Evolutionary conservation across 2,888 invertebrate species (phyloP).

Genomic region (Caenorhabditis sinica): DNA sequence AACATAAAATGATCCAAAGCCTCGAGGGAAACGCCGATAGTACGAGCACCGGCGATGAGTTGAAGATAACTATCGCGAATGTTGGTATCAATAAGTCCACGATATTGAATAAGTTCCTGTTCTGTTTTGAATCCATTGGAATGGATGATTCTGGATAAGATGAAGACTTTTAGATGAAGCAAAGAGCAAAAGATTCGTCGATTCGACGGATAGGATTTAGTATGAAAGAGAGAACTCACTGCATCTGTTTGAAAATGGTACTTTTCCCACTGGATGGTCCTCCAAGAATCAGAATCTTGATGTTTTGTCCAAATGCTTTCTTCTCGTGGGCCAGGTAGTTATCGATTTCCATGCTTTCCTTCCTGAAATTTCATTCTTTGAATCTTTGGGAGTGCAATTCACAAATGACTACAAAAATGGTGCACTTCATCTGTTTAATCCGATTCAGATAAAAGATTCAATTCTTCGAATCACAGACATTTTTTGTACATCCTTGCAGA

Average conservation of each 20-base stretch:
- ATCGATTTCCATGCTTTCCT: conserved; percentile 54
- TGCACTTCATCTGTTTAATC: neutral
- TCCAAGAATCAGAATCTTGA: conserved; percentile 67
- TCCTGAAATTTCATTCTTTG: conserved; percentile 54
- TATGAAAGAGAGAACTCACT: too few species aligned
- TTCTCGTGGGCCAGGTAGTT: conserved; percentile 32
- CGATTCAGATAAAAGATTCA: neutral
- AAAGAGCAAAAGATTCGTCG: too few species aligned
- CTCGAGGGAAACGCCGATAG: conserved; percentile 31
- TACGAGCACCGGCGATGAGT: conserved; percentile 53
- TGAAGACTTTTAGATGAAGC: neutral
- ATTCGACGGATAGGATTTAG: too few species aligned
- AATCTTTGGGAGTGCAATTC: too few species aligned
- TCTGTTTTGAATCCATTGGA: conserved; percentile 65
- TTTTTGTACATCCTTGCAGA: conserved; percentile 6
- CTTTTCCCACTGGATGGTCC: conserved; percentile 69
- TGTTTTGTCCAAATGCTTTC: conserved; percentile 15
- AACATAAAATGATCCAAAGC: conserved; percentile 17
- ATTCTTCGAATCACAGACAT: neutral
- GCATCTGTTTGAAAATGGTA: conserved; percentile 72
- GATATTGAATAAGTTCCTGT: conserved; percentile 48
- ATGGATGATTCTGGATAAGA: conserved; percentile 73
- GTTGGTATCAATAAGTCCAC: conserved; percentile 57
- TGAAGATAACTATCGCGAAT: conserved; percentile 63
- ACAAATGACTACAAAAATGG: neutral